Base-by-base conservation (phyloP, 2,113 vertebrate species). In the Cromileptes altivelis region DNA sequence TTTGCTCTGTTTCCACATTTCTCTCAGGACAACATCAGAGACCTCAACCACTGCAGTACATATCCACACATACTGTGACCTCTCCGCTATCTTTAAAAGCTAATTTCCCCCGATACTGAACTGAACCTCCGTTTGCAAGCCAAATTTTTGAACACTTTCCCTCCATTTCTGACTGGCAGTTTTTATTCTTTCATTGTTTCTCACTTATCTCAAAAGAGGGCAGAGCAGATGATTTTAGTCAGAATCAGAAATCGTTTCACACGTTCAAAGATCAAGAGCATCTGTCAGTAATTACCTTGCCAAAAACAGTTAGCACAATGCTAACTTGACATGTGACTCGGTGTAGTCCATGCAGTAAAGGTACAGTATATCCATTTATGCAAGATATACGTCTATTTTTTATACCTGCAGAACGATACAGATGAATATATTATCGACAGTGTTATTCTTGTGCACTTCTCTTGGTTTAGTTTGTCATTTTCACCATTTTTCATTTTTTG, bases 21-120 rank as follows among this genome's bases (percentile, higher is more conserved):
- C 19, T 53, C 78, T 88, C 81, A 85, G 86, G 70, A 82, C 4
- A 62, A 62, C 70, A 74, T 85, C 53, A 60, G 60, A 68, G 65
- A 78, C 84, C 83, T 88, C 78, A 52, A 14, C 37, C 57, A 10
- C 82, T 80, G 81, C 83, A 78, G 61, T 53, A 25, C 33, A n/a
- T 1, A 58, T 17, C 63, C 76, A 61, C n/a, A 76, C 70, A 18
- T 9, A 18, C 69, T 81, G 75, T 76, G 83, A 85, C 3, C 40
- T 52, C 18, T 52, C n/a, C 64, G 61, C 45, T 70, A 23, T 55
- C 25, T 74, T 11, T 27, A 15, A 42, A 53, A 15, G 14, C 12
- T 21, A 12, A 33, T 33, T 47, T 25, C 0, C 9, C 21, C 33
- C 8, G 19, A 30, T 1, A 4, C 40, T 5, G 1, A 47, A 11